Evolutionary conservation across 2,888 invertebrate genomes (phyloP), one percentile per base, ranked within the genome.

Genomic region (Leptinotarsa rubiginosa): DNA sequence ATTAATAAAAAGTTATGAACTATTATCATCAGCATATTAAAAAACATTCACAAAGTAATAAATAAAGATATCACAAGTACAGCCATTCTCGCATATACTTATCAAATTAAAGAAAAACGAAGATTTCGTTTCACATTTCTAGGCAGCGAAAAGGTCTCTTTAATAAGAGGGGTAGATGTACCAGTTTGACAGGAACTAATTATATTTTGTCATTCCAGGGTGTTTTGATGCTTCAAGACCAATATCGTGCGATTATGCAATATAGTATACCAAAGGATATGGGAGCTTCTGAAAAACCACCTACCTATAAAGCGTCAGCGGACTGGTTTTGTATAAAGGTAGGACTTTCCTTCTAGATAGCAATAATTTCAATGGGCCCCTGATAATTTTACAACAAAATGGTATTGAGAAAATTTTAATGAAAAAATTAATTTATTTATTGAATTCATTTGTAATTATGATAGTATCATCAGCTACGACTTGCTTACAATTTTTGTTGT

Each of bases 251-350:
- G 75, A 91, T 92, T 47, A 91, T 95, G 90, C 94, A 94, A 86
- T 95, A 93, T 88, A 94, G 94, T 85, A 92, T 93, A 85, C 92
- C 93, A 15, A 92, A 92, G 85, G 92, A 92, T 81, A 80, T 85
- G 65, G 84, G 84, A 84, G 83, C 85, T 69, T 84, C 86, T 7
- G 88, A 89, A 75, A 90, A 90, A 85, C 89, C 90, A 75, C 89
- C 90, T 78, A 88, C 89, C 76, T 89, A 90, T 84, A 90, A 90
- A 80, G 89, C 89, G 69, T 89, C 89, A 18, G 88, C 90, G 15
- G 92, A 92, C 85, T 92, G 92, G 92, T 92, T 92, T 85, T 92
- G 92, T 83, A 91, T 91, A 74, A 92, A 92, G 88, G 92, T 92
- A 79, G 75, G 83, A 79, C 66, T 70, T 25, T 13, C 1, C 47